Evolutionary conservation across 2,797 vertebrate species (phyloP).

Genomic region (Sphaeramia orbicularis): DNA sequence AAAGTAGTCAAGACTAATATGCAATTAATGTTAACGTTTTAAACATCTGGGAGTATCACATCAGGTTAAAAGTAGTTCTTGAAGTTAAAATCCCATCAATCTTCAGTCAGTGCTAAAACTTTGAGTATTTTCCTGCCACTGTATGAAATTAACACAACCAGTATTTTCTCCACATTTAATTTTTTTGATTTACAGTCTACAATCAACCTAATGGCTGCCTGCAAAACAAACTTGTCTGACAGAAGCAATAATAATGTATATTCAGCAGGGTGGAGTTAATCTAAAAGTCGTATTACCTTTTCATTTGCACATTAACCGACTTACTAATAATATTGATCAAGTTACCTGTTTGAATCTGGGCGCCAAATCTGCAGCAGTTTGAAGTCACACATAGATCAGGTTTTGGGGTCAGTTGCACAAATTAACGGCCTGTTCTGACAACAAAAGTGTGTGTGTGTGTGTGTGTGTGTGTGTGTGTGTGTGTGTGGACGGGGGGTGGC

Average conservation of each 20-base stretch:
- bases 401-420: conserved; percentile 30
- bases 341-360: conserved; percentile 43
- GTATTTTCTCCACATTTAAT: no score
- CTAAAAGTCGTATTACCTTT: not conserved
- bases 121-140: not conserved
- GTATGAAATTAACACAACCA: not conserved
- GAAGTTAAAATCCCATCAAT: no score
- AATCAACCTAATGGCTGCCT: not conserved
- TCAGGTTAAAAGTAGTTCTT: not conserved
- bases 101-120: no score
- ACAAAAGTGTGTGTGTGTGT: conserved; percentile 4
- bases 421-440: conserved; percentile 17
- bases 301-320: not conserved
- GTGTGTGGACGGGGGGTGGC: conserved; percentile 17
- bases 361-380: conserved; percentile 23
- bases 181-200: not conserved
- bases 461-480: no score
- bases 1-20: not conserved
- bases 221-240: not conserved
- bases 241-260: not conserved
- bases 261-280: not conserved
- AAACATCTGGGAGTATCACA: no score
- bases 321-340: not conserved
- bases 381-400: conserved; percentile 13
- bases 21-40: not conserved